Evolutionary conservation across 2,113 vertebrate genomes (phyloP).

Genomic region (Neofelis nebulosa): DNA sequence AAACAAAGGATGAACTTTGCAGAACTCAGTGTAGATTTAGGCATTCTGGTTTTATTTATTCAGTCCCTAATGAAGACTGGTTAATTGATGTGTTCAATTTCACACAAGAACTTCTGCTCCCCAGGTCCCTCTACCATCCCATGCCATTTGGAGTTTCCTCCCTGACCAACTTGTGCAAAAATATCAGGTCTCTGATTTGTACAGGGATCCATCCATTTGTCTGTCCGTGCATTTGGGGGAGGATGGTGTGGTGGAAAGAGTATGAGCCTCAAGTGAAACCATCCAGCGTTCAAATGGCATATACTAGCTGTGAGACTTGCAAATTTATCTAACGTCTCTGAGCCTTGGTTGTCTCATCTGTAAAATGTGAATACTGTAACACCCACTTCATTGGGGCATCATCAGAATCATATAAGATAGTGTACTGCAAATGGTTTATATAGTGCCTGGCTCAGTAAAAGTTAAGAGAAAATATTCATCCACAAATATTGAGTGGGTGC

Average conservation of each 20-base stretch:
- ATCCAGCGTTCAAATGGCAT: neutral
- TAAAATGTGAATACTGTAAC: neutral
- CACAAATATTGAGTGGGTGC: neutral
- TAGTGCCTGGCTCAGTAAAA: neutral
- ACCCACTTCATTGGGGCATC: neutral
- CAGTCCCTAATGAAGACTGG: neutral
- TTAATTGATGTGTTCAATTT: neutral
- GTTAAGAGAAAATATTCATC: neutral
- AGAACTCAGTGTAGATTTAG: neutral
- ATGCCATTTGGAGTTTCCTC: neutral
- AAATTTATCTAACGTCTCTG: neutral
- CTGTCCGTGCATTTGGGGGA: neutral
- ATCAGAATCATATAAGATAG: neutral
- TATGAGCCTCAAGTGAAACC: neutral
- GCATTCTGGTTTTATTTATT: neutral
- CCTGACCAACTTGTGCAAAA: neutral
- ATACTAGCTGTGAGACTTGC: neutral
- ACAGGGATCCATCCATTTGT: neutral
- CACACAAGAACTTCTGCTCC: neutral
- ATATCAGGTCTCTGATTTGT: neutral
- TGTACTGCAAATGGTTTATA: neutral
- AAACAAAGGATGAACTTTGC: neutral
- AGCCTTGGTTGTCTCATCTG: neutral
- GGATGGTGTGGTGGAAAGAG: neutral
- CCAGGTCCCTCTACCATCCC: neutral